A percentile compares a stretch with the other conserved stretches of the same genome.
Evolutionary conservation across 2,888 invertebrate genomes (phyloP).

Genomic region (Polia nebulosa): DNA sequence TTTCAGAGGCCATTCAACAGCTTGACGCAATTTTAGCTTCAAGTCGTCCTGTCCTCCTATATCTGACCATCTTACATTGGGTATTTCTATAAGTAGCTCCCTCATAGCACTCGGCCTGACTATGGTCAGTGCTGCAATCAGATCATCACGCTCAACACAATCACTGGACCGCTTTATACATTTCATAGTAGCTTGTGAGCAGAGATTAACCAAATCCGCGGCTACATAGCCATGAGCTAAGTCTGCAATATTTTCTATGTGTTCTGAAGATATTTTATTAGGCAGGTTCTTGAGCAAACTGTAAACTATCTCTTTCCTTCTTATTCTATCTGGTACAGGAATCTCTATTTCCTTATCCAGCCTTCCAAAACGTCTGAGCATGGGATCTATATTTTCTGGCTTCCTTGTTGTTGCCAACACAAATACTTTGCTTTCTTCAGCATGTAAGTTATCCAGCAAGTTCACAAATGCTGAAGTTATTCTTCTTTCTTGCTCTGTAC

Average conservation of each 20-base stretch:
- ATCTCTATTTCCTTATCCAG: constrained; percentile 96
- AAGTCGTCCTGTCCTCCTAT: constrained; percentile 97
- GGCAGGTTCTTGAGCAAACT: constrained; percentile 91
- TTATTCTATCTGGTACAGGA: constrained; percentile 93
- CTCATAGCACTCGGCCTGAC: constrained; percentile 98
- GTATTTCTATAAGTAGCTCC: constrained; percentile 96
- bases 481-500: constrained; percentile 93
- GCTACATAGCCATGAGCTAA: constrained; percentile 97
- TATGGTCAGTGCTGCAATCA: constrained; percentile 92
- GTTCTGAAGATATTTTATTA: constrained; percentile 89
- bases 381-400: constrained; percentile 94
- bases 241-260: constrained; percentile 92
- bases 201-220: constrained; percentile 95
- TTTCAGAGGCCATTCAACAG: constrained; percentile 98
- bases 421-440: constrained; percentile 90
- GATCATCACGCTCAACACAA: constrained; percentile 88
- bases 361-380: constrained; percentile 94
- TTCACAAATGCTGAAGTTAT: constrained; percentile 92
- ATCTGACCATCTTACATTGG: constrained; percentile 97
- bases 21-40: constrained; percentile 96
- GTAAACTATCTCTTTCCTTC: constrained; percentile 93
- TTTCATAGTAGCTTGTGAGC: constrained; percentile 93
- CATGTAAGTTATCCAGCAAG: constrained; percentile 92
- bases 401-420: constrained; percentile 95
- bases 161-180: constrained; percentile 89